Evolutionary conservation across 2,797 vertebrate genomes (phyloP).

Genomic region (Tenualosa thibaudeaui): DNA sequence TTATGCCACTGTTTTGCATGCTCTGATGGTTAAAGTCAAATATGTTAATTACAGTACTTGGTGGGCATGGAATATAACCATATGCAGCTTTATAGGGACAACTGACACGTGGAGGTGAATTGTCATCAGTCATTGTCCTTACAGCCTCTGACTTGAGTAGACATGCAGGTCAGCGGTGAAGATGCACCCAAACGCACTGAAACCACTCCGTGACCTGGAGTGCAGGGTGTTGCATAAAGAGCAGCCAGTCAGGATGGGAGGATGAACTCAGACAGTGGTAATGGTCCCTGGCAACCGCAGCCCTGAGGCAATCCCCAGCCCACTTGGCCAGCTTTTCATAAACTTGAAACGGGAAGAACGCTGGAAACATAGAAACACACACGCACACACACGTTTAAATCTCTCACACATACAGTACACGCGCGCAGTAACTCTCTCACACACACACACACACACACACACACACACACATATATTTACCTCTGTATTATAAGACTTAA

Average conservation of each 20-base stretch:
- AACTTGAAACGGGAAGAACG: background rate
- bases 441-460: slow-evolving; percentile 1
- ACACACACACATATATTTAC: background rate
- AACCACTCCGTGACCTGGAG: slow-evolving; percentile 11
- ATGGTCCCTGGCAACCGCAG: slow-evolving; percentile 54
- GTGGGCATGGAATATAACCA: background rate
- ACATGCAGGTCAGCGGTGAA: slow-evolving; percentile 51
- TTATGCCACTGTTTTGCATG: background rate
- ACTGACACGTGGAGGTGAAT: background rate
- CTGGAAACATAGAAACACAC: background rate
- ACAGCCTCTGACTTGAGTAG: slow-evolving; percentile 20
- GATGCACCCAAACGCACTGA: slow-evolving; percentile 23
- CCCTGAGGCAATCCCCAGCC: slow-evolving; percentile 36
- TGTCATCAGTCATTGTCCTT: background rate
- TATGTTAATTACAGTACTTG: background rate
- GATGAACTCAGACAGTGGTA: slow-evolving; percentile 41
- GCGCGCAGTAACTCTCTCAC: background rate
- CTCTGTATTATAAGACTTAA: background rate
- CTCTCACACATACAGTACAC: background rate
- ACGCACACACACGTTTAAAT: background rate
- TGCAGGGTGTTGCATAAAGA: slow-evolving; percentile 58
- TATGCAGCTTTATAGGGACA: background rate
- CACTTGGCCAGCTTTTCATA: slow-evolving; percentile 10
- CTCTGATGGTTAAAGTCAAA: background rate
- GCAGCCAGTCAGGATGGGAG: background rate